Percentiles rank a stretch among this genome's conserved stretches.
Conservation (phyloP, 2,113 vertebrate species). For the Falcunculus frontatus region DNA sequence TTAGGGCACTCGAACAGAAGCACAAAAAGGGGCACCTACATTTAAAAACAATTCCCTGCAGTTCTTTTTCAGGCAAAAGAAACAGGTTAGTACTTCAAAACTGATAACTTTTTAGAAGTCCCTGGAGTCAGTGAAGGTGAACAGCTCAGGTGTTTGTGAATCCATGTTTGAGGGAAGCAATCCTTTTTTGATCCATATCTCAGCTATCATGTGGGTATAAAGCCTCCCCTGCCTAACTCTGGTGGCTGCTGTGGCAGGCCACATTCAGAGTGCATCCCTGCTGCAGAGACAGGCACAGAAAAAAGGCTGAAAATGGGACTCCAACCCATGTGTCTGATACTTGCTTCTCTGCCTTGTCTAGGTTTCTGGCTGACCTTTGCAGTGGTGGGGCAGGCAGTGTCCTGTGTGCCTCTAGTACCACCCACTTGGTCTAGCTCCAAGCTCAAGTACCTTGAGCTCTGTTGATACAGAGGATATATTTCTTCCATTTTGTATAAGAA, state of each 20-base stretch:
- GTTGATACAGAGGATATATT: neutral
- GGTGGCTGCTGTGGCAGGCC: neutral
- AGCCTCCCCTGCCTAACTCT: fast-evolving
- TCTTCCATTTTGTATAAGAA: neutral
- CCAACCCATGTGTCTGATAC: neutral
- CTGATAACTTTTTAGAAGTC: neutral
- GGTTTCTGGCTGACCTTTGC: neutral
- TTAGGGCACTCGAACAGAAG: neutral
- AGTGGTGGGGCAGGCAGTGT: neutral
- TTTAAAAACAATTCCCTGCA: neutral
- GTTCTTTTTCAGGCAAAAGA: neutral
- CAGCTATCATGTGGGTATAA: neutral
- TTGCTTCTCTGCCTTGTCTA: neutral
- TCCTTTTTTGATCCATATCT: neutral
- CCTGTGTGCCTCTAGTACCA: neutral
- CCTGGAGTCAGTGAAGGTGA: neutral
- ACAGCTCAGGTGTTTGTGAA: neutral
- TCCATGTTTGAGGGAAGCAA: neutral
- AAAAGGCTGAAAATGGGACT: neutral
- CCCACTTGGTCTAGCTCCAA: neutral
- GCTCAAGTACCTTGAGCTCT: neutral
- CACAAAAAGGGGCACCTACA: neutral
- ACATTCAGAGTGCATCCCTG: neutral
- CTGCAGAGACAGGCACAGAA: neutral
- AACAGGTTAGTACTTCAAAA: neutral